A percentile compares a stretch with the other conserved stretches of the same genome.
Evolutionary conservation across 2,113 vertebrate species (phyloP).

Genomic region (Danionella cerebrum): DNA sequence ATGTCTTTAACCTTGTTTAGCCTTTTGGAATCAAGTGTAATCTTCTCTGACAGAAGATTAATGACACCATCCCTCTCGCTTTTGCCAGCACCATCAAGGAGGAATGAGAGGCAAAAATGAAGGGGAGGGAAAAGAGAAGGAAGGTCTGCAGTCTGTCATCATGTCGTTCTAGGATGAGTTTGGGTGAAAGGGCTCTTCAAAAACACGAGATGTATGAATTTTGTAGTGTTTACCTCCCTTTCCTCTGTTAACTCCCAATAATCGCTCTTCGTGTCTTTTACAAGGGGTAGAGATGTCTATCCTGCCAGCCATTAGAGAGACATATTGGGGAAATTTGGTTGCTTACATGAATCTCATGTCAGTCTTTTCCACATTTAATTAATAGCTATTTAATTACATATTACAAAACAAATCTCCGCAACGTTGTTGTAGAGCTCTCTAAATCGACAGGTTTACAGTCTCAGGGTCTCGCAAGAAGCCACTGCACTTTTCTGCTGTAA

Average conservation of each 20-base stretch:
- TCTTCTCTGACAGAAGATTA: conserved; percentile 45
- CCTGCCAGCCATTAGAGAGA: not conserved
- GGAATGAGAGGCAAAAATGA: conserved; percentile 10
- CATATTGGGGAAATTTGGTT: not conserved
- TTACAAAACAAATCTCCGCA: too few species aligned
- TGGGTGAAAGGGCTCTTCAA: conserved; percentile 28
- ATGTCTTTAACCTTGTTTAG: conserved; percentile 39
- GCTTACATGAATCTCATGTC: too few species aligned
- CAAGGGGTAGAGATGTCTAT: not conserved
- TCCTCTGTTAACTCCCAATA: not conserved
- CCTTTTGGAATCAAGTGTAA: conserved; percentile 44
- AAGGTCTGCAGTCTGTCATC: conserved; percentile 40
- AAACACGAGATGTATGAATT: conserved; percentile 10
- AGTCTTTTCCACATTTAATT: too few species aligned
- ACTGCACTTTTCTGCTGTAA: too few species aligned
- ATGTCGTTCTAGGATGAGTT: conserved; percentile 14
- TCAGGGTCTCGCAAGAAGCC: too few species aligned
- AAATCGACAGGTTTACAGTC: too few species aligned
- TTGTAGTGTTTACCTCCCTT: not conserved
- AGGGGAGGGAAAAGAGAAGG: conserved; percentile 20
- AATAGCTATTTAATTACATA: too few species aligned
- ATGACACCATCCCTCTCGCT: conserved; percentile 24
- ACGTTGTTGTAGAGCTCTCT: too few species aligned
- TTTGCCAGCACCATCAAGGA: conserved; percentile 16
- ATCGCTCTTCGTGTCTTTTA: not conserved